Conservation (phyloP, 2,797 vertebrate genomes). For the Pitangus sulphuratus region DNA sequence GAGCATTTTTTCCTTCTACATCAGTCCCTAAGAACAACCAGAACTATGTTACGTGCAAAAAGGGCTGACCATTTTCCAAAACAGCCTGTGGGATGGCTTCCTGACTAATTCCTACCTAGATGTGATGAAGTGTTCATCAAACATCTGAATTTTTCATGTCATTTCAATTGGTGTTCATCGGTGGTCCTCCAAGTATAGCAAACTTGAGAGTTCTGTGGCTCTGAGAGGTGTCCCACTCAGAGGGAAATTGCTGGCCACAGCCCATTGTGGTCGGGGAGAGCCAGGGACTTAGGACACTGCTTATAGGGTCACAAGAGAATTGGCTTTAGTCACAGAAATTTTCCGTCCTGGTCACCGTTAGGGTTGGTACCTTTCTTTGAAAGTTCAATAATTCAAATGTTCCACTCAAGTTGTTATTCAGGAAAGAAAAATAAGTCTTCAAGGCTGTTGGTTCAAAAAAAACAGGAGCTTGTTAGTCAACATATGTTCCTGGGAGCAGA, state of each 20-base stretch:
- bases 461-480: rapidly evolving
- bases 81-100: not conserved
- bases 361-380: not conserved
- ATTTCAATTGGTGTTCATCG: not conserved
- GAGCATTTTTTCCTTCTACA: not conserved
- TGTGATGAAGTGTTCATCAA: not conserved
- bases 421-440: not conserved
- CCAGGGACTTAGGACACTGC: rapidly evolving
- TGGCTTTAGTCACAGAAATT: not conserved
- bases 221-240: rapidly evolving
- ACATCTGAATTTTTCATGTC: not conserved
- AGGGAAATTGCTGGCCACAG: rapidly evolving
- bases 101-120: not conserved
- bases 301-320: not conserved
- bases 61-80: not conserved
- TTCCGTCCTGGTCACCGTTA: not conserved
- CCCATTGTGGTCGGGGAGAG: rapidly evolving
- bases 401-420: not conserved
- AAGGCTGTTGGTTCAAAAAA: not conserved
- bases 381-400: not conserved
- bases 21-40: not conserved
- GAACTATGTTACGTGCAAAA: not conserved
- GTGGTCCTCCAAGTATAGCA: rapidly evolving
- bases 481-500: not conserved
- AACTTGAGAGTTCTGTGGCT: rapidly evolving